These are phyloP conservation scores for Erithacus rubecula DNA, from an alignment of 2,797 vertebrate genomes.

Conservation along the genomic window DNA sequence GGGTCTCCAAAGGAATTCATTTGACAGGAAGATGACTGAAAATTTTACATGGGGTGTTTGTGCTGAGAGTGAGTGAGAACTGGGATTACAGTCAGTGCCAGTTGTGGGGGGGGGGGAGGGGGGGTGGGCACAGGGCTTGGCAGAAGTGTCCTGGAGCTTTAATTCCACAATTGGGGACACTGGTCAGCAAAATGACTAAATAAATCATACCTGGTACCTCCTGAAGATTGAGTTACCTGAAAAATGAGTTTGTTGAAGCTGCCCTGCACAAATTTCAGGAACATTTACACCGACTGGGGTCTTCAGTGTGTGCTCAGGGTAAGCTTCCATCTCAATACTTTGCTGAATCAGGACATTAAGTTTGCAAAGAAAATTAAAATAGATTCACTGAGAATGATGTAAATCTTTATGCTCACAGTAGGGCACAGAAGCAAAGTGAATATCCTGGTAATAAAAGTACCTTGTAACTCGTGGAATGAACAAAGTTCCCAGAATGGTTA, in stretches of 20 bases:
- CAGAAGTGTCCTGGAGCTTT: not conserved
- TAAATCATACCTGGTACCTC: not conserved
- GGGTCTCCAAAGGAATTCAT: not conserved
- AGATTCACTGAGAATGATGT: constrained; percentile 23
- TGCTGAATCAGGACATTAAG: constrained; percentile 51
- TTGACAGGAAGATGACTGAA: not conserved
- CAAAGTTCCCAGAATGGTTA: constrained; percentile 34
- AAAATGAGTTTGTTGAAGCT: not conserved
- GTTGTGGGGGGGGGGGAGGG: fast-evolving
- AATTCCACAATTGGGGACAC: not conserved
- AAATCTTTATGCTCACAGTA: constrained; percentile 27
- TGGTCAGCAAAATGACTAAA: not conserved
- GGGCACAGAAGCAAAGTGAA: constrained; percentile 18
- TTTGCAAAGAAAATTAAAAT: constrained; percentile 40
- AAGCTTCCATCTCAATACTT: not conserved
- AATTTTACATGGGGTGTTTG: not conserved
- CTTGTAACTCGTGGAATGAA: constrained; percentile 26
- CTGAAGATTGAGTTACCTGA: not conserved
- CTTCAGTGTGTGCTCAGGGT: not conserved
- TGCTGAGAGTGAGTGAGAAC: not conserved
- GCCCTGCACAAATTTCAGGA: not conserved
- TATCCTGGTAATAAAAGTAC: constrained; percentile 27
- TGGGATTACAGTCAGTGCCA: not conserved
- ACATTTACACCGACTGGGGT: not conserved
- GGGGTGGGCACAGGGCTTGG: not conserved